Evolutionary conservation across 2,113 vertebrate species (phyloP).

Genomic region (Boulengeromyrus knoepffleri): DNA sequence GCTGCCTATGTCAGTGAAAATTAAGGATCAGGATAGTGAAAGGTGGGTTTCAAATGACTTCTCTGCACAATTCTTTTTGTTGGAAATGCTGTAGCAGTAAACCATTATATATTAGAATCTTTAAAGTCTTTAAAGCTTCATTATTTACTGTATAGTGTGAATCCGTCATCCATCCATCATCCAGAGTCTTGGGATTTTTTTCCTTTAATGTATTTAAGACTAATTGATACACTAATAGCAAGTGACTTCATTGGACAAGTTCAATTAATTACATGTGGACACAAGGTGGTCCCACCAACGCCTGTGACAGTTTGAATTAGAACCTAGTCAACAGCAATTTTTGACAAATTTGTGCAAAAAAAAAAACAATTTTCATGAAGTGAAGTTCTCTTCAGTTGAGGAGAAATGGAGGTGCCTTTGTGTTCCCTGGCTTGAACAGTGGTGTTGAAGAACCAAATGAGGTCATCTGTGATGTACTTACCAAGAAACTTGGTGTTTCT

Average conservation of each 20-base stretch:
- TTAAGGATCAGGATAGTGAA: not conserved
- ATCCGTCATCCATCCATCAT: not conserved
- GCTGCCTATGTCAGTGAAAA: slow-evolving; percentile 43
- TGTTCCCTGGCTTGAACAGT: not conserved
- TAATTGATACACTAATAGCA: not conserved
- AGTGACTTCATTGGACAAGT: not conserved
- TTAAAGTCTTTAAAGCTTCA: not conserved
- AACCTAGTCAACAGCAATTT: slow-evolving; percentile 16
- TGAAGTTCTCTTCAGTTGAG: not conserved
- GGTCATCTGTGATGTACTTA: not conserved
- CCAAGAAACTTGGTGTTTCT: not conserved
- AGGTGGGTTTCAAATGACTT: not conserved
- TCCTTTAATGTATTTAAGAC: not conserved
- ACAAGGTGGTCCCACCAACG: not conserved
- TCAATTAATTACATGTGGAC: not conserved
- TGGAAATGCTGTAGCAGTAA: not conserved
- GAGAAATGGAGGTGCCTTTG: not conserved
- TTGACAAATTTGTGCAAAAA: not conserved
- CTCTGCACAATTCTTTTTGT: not conserved
- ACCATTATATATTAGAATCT: not conserved
- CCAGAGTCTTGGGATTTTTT: not conserved
- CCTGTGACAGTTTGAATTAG: not conserved
- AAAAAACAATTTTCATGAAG: not conserved
- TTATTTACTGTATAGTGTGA: not conserved
- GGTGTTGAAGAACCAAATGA: not conserved